Conservation (phyloP, 2,113 vertebrate species). For the Guaruba guarouba region DNA sequence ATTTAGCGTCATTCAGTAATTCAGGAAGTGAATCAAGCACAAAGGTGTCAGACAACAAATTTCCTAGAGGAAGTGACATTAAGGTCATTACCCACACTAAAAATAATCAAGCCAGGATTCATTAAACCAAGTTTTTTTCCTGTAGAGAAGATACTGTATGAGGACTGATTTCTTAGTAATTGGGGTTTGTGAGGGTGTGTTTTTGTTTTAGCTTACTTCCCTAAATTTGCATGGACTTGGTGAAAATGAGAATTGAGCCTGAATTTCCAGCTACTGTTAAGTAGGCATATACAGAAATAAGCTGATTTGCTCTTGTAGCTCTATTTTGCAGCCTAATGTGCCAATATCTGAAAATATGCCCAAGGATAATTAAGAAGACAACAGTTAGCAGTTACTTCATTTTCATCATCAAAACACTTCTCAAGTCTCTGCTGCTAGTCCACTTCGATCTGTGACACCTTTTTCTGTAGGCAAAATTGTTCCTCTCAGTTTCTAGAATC, state of each 20-base stretch:
- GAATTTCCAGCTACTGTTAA: background rate
- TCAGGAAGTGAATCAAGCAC: background rate
- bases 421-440: background rate
- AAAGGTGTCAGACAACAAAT: background rate
- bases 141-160: background rate
- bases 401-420: background rate
- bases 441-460: background rate
- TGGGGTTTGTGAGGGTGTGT: rapidly evolving
- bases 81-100: background rate
- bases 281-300: background rate
- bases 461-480: background rate
- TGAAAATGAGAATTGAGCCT: background rate
- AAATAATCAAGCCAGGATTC: background rate
- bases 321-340: background rate
- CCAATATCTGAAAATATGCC: background rate
- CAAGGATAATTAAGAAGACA: background rate
- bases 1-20: background rate
- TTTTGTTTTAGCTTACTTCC: background rate
- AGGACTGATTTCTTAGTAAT: background rate
- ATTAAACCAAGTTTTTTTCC: background rate
- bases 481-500: background rate
- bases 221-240: background rate
- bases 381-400: background rate
- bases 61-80: background rate
- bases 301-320: background rate